Conservation (phyloP, 2,888 invertebrate species). For the Amphipoea oculea region DNA sequence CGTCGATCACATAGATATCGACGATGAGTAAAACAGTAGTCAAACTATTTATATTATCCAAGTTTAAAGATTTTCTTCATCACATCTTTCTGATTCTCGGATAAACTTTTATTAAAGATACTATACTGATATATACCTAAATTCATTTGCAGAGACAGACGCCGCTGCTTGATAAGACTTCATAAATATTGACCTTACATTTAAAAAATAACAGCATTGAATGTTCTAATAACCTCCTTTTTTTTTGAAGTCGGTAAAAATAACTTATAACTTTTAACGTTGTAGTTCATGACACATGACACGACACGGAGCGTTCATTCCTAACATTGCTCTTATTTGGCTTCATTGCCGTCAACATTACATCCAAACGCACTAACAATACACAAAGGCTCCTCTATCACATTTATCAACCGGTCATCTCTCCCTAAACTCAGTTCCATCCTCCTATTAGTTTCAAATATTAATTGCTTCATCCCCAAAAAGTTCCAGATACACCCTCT, state of each 20-base stretch:
- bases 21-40: too few species aligned
- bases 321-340: slow-evolving; percentile 37
- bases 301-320: slow-evolving; percentile 1
- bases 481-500: slow-evolving; percentile 49
- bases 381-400: slow-evolving; percentile 11
- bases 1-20: too few species aligned
- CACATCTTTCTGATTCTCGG: neutral
- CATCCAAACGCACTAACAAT: slow-evolving; percentile 17
- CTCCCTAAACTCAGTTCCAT: slow-evolving; percentile 15
- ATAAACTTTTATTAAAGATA: neutral
- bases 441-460: slow-evolving; percentile 55
- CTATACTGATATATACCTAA: neutral
- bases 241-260: neutral
- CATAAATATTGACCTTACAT: neutral
- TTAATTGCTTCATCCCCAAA: slow-evolving; percentile 57
- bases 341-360: slow-evolving; percentile 31
- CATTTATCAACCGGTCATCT: slow-evolving; percentile 26
- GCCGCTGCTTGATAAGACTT: neutral
- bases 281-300: neutral
- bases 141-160: neutral
- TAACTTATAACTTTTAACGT: slow-evolving; percentile 2
- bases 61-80: neutral
- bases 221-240: neutral
- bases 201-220: neutral
- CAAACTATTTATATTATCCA: neutral